phyloP scores from a whole-genome alignment of 2,797 vertebrate species.

The Platyrinchus mystaceus region DNA sequence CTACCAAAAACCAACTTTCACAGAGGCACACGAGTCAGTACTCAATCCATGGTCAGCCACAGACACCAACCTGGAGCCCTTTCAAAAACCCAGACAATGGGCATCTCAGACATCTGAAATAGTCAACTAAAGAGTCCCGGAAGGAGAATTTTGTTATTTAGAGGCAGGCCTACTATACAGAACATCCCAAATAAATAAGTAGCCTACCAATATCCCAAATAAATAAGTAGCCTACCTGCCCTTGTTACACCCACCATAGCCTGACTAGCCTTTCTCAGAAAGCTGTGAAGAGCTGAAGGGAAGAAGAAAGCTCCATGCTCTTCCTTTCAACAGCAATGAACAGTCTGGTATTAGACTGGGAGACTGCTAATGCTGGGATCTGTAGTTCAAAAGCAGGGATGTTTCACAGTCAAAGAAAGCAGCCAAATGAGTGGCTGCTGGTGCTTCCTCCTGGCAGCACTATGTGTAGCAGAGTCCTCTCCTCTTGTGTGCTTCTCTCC shows the following conservation, averaged over 20 bases:
- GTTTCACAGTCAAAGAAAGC: neutral
- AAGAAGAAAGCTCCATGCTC: neutral
- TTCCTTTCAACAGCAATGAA: neutral
- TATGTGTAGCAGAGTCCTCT: accelerated
- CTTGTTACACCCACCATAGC: neutral
- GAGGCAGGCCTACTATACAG: neutral
- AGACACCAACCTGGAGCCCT: neutral
- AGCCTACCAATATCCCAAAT: neutral
- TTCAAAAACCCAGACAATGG: neutral
- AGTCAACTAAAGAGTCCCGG: neutral
- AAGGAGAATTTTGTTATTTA: neutral
- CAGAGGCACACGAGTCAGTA: neutral
- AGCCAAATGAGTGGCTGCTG: neutral
- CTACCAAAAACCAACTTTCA: neutral
- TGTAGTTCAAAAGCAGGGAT: neutral
- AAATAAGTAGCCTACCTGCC: neutral
- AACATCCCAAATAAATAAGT: neutral
- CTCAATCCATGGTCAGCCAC: neutral
- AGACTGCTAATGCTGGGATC: neutral
- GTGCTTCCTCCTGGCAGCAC: neutral
- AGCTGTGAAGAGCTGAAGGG: neutral
- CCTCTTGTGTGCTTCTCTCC: neutral
- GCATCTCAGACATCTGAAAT: neutral
- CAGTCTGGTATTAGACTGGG: neutral
- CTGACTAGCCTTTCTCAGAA: neutral